phyloP scores from a whole-genome alignment of 1,140 invertebrate genomes.

The Neotoxoptera formosana region DNA sequence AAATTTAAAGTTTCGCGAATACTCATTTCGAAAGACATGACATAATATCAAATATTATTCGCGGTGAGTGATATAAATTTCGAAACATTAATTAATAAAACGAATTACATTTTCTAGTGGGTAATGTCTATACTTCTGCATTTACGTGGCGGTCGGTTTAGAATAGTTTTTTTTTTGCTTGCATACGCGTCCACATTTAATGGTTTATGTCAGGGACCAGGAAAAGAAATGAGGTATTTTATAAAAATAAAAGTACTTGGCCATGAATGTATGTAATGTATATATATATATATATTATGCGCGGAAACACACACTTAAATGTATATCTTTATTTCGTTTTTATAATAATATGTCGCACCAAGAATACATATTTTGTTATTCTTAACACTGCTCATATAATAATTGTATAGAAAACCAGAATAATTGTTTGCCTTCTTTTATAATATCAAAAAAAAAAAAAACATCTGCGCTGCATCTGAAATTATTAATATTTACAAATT shows the following conservation, averaged over 20 bases:
- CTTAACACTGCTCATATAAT: not conserved
- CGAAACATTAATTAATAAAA: constrained; percentile 18
- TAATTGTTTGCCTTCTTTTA: not conserved
- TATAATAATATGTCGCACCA: not conserved
- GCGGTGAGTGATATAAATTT: not conserved
- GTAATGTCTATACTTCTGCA: not conserved
- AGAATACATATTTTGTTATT: not conserved
- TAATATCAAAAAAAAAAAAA: not conserved
- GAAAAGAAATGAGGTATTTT: not conserved
- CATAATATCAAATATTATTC: too few species aligned
- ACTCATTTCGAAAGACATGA: not conserved
- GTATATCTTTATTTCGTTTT: not conserved
- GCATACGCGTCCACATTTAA: not conserved
- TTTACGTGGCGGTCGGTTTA: not conserved
- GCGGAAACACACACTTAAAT: not conserved
- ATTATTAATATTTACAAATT: not conserved
- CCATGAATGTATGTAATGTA: not conserved
- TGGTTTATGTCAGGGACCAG: not conserved
- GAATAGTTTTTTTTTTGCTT: not conserved
- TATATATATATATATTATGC: not conserved
- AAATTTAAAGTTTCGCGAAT: not conserved
- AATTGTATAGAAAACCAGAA: not conserved
- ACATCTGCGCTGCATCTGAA: not conserved
- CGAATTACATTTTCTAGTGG: not conserved
- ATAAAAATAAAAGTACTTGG: not conserved